Evolutionary conservation across 2,797 vertebrate genomes (phyloP), one percentile per base, ranked within the genome.

Genomic region (Saxicola maurus): DNA sequence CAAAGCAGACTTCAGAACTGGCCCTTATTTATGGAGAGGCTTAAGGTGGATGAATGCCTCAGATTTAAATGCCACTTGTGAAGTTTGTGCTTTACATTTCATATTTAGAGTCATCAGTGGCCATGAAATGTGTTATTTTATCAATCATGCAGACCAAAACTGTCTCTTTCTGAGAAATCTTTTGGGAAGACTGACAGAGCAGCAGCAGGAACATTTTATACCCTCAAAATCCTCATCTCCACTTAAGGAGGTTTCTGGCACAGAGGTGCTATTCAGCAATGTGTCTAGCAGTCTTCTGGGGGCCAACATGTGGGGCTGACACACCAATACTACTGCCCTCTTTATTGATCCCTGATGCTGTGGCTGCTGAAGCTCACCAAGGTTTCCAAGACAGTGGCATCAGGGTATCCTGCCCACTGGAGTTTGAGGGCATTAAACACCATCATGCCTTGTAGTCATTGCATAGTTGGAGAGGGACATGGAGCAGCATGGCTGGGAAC

Each of bases 141-240:
- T 80, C 79, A 61, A 0, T 87, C 72, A 51, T 10, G 12, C 38
- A 62, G 42, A 62, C 35, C 37, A 90, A 53, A 82, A 67, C 25
- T 62, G 27, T 57, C 55, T 81, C 55, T 33, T 92, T 84, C 31
- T 33, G 18, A 74, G 57, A 88, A 60, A 38, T 69, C 67, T 71
- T 60, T 59, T 35, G 53, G 51, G 45, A 91, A 61, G 16, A 30
- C 61, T 78, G 49, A 78, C 46, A 91, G n/a, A 87, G 51, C 49
- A 88, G 53, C 51, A 62, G n/a, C 12, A 55, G 28, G 23, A 92
- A 40, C 5, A 33, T 67, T 82, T 86, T 79, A 68, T 60, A 61
- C 30, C 18, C n/a, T 83, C 86, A 86, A 37, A 87, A 78, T 56
- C 25, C 24, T 89, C 15, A 18, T 62, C 56, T 83, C 28, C 27